These are phyloP conservation scores for Eriosoma lanigerum DNA, from an alignment of 1,140 invertebrate genomes.

Conservation along the genomic window DNA sequence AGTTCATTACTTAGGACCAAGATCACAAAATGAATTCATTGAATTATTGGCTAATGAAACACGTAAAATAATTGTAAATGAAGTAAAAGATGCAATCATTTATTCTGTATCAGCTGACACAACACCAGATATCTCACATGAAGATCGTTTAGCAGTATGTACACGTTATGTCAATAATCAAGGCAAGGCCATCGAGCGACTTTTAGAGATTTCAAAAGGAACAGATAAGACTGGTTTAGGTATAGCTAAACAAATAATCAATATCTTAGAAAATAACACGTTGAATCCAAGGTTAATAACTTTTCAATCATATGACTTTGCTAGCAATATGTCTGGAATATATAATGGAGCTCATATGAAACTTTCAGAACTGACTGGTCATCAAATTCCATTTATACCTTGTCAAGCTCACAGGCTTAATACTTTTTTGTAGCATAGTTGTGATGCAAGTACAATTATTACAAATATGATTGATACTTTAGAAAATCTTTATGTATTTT, in stretches of 20 bases:
- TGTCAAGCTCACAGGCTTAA: conserved; percentile 37
- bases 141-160: not conserved
- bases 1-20: too few relatives aligned
- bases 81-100: too few relatives aligned
- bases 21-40: too few relatives aligned
- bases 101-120: too few relatives aligned
- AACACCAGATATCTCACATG: not conserved
- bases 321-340: too few relatives aligned
- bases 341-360: not conserved
- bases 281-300: not conserved
- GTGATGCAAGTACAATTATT: conserved; percentile 2
- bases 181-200: not conserved
- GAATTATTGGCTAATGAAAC: too few relatives aligned
- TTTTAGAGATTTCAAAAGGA: not conserved
- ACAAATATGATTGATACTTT: not conserved
- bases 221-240: not conserved
- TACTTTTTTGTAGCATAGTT: conserved; percentile 16
- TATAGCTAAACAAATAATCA: too few relatives aligned
- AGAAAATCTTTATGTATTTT: conserved; percentile 9
- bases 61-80: too few relatives aligned
- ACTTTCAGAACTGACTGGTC: conserved; percentile 2
- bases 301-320: conserved; percentile 17
- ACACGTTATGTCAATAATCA: not conserved
- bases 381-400: conserved; percentile 2
- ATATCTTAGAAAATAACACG: too few relatives aligned